Evolutionary conservation across 2,888 invertebrate species (phyloP), one percentile per base, ranked within the genome.

Genomic region (Panorpa germanica): DNA sequence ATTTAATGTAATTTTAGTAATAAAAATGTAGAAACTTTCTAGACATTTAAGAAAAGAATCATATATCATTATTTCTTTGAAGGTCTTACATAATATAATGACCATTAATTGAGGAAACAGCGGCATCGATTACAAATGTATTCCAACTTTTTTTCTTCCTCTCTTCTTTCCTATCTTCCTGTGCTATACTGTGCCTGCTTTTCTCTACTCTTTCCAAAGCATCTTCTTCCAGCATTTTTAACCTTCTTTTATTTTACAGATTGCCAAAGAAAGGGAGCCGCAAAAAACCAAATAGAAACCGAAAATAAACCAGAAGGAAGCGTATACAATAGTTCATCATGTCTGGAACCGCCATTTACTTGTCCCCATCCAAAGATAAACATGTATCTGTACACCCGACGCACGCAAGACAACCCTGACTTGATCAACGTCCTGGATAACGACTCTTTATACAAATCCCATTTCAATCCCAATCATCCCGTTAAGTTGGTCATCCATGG

Each of bases 401-500:
- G 66, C 33, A 82, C 81, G 0, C 81, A 82, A 57, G 63, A 70
- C 34, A 59, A 65, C 37, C 81, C 81, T 1, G 72, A 75, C 38
- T 54, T 73, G 5, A 43, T 85, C 28, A 66, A 83, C 45, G 74
- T 80, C 0, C 58, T 70, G 14, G 65, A 73, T 42, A 57, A 65
- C 25, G 67, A 73, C 20, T 75, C 82, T 0, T 52, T 88, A 13
- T 69, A 69, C 39, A 62, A 64, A 35, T 78, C 82, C 0, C 70
- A 65, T 40, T 90, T 83, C 50, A 78, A 86, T 50, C 64, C 71
- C 0, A 63, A 61, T 0, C 70, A 80, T 49, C 74, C 78, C 0
- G 82, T 83, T 4, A 90, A 90, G 57, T 63, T 91, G 13, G 71
- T 91, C 25, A 80, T 90, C 11, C 90, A 90, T 45, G 90, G 90